Evolutionary conservation across 2,888 invertebrate species (phyloP).

Genomic region (Tachina grossa): DNA sequence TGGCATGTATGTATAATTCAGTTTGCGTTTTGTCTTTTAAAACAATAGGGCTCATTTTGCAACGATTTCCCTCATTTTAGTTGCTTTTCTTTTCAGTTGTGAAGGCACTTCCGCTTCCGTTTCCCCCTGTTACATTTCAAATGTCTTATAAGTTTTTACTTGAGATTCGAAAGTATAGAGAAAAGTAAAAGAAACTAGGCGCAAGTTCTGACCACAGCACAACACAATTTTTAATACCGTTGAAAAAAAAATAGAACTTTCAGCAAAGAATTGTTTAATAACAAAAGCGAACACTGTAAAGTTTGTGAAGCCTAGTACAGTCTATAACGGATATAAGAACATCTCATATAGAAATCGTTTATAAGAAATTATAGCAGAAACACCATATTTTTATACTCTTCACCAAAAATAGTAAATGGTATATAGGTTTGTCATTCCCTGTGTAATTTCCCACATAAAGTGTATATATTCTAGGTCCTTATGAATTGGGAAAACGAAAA

Average conservation of each 20-base stretch:
- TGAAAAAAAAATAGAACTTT: neutral
- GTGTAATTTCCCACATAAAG: too few relatives aligned
- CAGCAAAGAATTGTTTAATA: neutral
- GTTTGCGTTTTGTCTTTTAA: slow-evolving; percentile 32
- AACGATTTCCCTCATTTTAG: slow-evolving; percentile 61
- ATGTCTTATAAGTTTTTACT: slow-evolving; percentile 9
- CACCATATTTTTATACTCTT: too few relatives aligned
- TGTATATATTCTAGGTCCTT: too few relatives aligned
- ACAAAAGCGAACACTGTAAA: neutral
- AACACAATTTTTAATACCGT: neutral
- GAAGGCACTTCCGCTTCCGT: slow-evolving; percentile 65
- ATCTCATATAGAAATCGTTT: too few relatives aligned
- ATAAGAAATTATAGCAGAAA: too few relatives aligned
- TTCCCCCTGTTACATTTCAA: slow-evolving; percentile 44
- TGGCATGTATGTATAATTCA: neutral
- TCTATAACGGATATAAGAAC: too few relatives aligned
- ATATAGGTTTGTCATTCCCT: too few relatives aligned
- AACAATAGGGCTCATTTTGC: slow-evolving; percentile 70
- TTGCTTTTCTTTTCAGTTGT: slow-evolving; percentile 45
- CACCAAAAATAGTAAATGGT: too few relatives aligned
- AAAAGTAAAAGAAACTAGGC: slow-evolving; percentile 18
- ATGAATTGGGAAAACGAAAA: too few relatives aligned
- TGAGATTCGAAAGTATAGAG: neutral
- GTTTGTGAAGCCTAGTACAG: too few relatives aligned
- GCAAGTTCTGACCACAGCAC: slow-evolving; percentile 49